phyloP scores from a whole-genome alignment of 2,888 invertebrate species.

The Protonemura montana region DNA sequence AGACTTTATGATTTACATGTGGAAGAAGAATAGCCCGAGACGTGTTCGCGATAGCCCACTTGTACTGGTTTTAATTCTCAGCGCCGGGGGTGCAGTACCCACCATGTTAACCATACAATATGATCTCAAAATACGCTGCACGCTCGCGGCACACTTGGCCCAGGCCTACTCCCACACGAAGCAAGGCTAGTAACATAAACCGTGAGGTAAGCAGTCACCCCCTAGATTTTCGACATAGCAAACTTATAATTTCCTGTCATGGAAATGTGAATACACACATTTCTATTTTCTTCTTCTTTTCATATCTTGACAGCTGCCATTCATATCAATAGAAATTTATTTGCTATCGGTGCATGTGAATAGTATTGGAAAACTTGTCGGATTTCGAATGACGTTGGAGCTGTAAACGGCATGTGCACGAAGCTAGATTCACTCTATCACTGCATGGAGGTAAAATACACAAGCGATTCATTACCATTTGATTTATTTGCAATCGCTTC shows the following conservation, averaged over 20 bases:
- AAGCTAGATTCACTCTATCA: not conserved
- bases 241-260: not conserved
- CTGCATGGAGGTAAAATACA: not conserved
- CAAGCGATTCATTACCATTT: not conserved
- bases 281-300: not conserved
- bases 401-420: not conserved
- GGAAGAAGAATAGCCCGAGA: not conserved
- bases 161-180: too few relatives aligned
- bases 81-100: not conserved
- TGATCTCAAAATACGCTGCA: not conserved
- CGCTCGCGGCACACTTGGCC: too few relatives aligned
- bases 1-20: not conserved
- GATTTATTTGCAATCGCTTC: not conserved
- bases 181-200: not conserved
- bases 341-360: not conserved
- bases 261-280: not conserved
- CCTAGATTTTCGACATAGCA: not conserved
- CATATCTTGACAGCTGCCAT: not conserved
- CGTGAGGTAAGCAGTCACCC: not conserved
- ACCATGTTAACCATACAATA: not conserved
- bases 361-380: not conserved
- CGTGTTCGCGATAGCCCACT: not conserved
- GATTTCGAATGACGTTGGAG: not conserved
- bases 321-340: not conserved
- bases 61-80: not conserved